Evolutionary conservation across 1,140 invertebrate genomes (phyloP), one percentile per base, ranked within the genome.

Genomic region (Aphelinus certus): DNA sequence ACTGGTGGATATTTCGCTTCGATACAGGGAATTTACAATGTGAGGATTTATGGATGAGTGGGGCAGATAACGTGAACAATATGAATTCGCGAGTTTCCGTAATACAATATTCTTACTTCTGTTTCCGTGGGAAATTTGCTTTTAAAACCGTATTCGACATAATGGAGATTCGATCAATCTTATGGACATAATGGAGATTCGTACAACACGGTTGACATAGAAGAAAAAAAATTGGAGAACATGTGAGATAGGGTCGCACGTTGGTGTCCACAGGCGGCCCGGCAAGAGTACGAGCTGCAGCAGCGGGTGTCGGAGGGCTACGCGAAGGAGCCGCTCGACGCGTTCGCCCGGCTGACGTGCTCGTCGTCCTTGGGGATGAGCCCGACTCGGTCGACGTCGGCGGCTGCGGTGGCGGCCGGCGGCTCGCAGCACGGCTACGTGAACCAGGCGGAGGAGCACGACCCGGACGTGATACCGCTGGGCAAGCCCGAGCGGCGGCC

Each of bases 391-490:
- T 62, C 4, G 45, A 26, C 74, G 42, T 3, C 58, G 75, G 63
- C 62, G 9, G 51, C 4, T 4, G 9, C 51, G 9, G 4, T 53
- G 51, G 51, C 51, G 9, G 4, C 51, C 51, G 4, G 4, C 51
- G 51, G 58, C 5, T 10, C n/a, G 48, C 51, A 51, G 63, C 63
- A 26, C 9, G 26, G 5, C 63, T 0, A 47, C 6, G 47, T 9
- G 70, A 9, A 26, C 6, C 48, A 2, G 61, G 3, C n/a, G 7
- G 69, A 76, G 45, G 83, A 86, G 7, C 82, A 85, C 53, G 83
- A 86, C 69, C 84, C 84, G 0, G 84, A 85, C 45, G 81, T 85
- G 43, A 84, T 86, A 55, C 80, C 84, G 1, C 81, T 71, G 66
- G 83, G 78, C 55, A 74, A 80, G 53, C 58, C 79, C 45, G 83